These are phyloP conservation scores for Ivindomyrus marchei DNA, from an alignment of 2,113 vertebrate genomes.

Conservation along the genomic window DNA sequence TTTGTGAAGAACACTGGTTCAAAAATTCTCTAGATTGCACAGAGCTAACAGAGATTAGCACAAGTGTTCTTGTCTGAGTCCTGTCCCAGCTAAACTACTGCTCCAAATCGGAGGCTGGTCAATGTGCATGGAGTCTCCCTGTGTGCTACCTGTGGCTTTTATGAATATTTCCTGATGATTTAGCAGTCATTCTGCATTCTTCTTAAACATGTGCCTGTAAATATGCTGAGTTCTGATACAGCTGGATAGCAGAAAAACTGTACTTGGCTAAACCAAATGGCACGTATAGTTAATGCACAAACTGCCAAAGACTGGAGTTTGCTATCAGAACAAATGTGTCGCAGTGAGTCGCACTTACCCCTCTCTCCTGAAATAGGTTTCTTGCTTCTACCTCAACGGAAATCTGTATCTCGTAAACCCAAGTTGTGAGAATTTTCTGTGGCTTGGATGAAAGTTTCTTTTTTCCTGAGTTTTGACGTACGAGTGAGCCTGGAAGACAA, in stretches of 20 bases:
- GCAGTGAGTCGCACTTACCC: neutral
- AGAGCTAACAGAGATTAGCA: neutral
- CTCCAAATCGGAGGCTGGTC: neutral
- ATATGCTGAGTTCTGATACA: conserved; percentile 3
- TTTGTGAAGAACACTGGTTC: neutral
- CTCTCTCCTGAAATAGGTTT: conserved; percentile 4
- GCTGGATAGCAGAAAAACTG: neutral
- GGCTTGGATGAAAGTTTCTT: neutral
- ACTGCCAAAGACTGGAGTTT: conserved; percentile 22
- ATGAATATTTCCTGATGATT: neutral
- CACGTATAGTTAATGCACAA: conserved; percentile 9
- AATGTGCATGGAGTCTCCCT: neutral
- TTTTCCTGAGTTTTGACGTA: neutral
- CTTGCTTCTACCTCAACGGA: conserved; percentile 24
- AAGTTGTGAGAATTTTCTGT: neutral
- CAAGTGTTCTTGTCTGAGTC: neutral
- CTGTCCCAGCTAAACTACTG: neutral
- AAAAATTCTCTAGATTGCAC: neutral
- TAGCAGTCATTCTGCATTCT: neutral
- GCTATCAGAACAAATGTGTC: neutral
- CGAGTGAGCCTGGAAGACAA: neutral
- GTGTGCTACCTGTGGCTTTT: neutral
- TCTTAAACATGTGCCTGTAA: conserved; percentile 18
- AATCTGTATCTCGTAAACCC: conserved; percentile 6
- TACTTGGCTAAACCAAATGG: conserved; percentile 21